Percentiles rank a stretch among this genome's conserved stretches.
phyloP scores from a whole-genome alignment of 2,113 vertebrate species.

The Odocoileus virginianus region DNA sequence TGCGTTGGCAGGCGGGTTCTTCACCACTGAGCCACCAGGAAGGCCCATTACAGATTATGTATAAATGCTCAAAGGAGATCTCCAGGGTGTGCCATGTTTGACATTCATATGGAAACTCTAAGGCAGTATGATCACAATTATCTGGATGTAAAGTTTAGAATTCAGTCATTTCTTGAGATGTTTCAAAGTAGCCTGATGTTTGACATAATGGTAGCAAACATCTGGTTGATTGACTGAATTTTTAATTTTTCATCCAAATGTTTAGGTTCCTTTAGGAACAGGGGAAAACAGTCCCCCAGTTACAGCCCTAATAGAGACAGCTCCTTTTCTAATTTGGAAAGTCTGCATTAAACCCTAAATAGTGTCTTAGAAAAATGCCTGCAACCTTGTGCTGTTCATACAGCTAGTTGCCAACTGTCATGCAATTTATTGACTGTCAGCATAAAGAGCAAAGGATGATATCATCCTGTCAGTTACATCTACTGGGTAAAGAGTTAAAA shows the following conservation, averaged over 20 bases:
- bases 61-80: not conserved
- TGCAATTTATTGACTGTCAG: not conserved
- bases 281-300: not conserved
- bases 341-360: not conserved
- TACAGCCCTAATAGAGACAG: not conserved
- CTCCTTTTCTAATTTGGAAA: not conserved
- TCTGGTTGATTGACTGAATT: not conserved
- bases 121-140: conserved; percentile 9
- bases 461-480: not conserved
- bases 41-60: not conserved
- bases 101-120: not conserved
- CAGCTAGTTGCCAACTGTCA: not conserved
- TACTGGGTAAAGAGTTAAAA: not conserved
- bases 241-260: not conserved
- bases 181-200: not conserved
- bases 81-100: not conserved
- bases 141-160: not conserved
- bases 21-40: not conserved
- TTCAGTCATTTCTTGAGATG: not conserved
- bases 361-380: not conserved
- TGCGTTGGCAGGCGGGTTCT: not conserved
- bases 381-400: not conserved
- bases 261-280: not conserved
- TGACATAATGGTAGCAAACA: conserved; percentile 12
- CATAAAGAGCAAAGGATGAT: not conserved